Base-by-base conservation (phyloP, 1,140 invertebrate species). In the Anastrepha obliqua region DNA sequence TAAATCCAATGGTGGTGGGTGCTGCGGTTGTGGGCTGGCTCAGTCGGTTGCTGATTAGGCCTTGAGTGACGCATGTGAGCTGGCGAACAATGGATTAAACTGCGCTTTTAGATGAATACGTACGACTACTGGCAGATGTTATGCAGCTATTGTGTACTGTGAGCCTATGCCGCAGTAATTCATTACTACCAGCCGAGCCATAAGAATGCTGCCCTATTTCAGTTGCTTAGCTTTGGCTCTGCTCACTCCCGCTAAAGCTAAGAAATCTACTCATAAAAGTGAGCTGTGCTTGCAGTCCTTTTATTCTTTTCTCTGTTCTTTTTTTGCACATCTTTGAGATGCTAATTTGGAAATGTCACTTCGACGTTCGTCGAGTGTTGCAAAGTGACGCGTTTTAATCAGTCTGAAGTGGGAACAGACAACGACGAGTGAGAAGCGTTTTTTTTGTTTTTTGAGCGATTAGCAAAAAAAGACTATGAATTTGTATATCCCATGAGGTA, bases 31-130 rank as follows among this genome's bases (percentile, higher is more conserved):
- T 81, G 74, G 17, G 20, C 44, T 74, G 39, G 17, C n/a, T 20
- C 47, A n/a, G 74, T 58, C 47, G 47, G 51, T 81, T 29, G 74
- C 6, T 81, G 74, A 81, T 51, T 81, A 81, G 17, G 55, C 17
- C 74, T 55, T 81, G 74, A 81, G 74, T 51, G 74, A 81, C 47
- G 74, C 74, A 81, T 81, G 74, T 81, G 74, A 81, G 74, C 55
- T 51, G 3, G 74, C 5, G 67, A 6, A 17, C 39, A 44, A 70
- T 15, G 67, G 67, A 42, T 44, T 44, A 42, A 47, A 39, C 42
- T 6, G 74, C 74, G 2, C 47, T 55, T 8, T 9, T 81, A 17
- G 51, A 62, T 62, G 60, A 17, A 17, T 62, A 17, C 5, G 7
- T 29, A 11, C 7, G 47, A 47, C 20, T 47, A 7, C 2, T n/a